These are phyloP conservation scores for Anoncus sp. DNA, from an alignment of 2,888 invertebrate genomes.

Conservation along the genomic window DNA sequence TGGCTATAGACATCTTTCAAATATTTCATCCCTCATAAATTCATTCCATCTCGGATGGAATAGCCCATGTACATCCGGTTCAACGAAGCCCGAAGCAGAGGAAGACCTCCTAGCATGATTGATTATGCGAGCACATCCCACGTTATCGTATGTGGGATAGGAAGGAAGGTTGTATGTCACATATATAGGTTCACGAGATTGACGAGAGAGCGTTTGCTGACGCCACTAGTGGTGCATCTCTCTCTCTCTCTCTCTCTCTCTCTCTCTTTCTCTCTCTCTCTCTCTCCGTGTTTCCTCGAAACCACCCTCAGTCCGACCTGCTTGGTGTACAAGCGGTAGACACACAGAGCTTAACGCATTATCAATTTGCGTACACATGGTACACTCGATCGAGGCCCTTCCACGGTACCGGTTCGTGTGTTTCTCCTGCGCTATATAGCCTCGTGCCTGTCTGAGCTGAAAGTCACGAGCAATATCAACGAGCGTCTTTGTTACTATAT, in stretches of 20 bases:
- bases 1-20: neutral
- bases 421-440: neutral
- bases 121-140: constrained; percentile 75
- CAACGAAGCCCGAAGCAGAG: constrained; percentile 24
- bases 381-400: constrained; percentile 28
- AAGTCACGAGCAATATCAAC: neutral
- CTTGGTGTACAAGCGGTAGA: constrained; percentile 11
- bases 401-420: neutral
- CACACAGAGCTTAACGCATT: constrained; percentile 75
- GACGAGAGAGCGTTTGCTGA: constrained; percentile 64
- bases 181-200: constrained; percentile 48
- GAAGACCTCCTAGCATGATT: constrained; percentile 73
- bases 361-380: constrained; percentile 77
- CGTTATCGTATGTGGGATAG: too few relatives aligned
- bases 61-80: constrained; percentile 36
- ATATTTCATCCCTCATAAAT: neutral
- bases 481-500: neutral
- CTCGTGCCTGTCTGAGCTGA: neutral
- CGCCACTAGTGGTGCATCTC: constrained; percentile 60
- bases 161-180: constrained; percentile 28
- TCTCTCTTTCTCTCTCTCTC: too few relatives aligned
- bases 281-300: constrained; percentile 30
- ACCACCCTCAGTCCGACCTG: neutral
- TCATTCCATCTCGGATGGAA: neutral
- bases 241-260: too few relatives aligned